phyloP scores from a whole-genome alignment of 1,140 invertebrate species.

The Hesperophylax magnus region DNA sequence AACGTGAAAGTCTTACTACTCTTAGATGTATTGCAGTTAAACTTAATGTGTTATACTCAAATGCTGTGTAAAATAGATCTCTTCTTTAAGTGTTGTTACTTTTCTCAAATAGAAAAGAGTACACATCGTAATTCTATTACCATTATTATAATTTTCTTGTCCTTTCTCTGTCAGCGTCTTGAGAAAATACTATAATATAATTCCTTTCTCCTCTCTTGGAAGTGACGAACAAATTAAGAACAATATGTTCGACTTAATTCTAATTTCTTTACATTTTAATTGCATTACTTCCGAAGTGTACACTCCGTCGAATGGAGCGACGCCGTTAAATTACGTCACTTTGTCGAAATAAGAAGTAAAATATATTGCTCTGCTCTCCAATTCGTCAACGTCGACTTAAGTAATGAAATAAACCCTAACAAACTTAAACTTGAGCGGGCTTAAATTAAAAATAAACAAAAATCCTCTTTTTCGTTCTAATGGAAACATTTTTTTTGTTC shows the following conservation, averaged over 20 bases:
- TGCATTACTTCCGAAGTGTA: neutral
- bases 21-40: no score
- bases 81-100: no score
- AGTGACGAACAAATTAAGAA: conserved; percentile 1
- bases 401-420: neutral
- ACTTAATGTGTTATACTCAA: no score
- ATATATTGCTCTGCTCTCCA: neutral
- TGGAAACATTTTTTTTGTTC: no score
- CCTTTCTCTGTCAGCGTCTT: neutral
- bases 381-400: neutral
- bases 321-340: conserved; percentile 23
- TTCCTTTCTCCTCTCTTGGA: neutral
- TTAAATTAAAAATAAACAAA: no score
- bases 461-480: no score
- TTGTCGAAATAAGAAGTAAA: neutral
- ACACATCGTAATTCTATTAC: no score
- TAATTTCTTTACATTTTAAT: conserved; percentile 31
- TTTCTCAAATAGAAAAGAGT: no score
- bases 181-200: neutral
- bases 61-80: no score
- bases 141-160: neutral
- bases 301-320: neutral
- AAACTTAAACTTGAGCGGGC: no score
- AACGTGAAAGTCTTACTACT: no score
- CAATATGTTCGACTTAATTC: conserved; percentile 15